Percentiles rank a stretch among this genome's conserved stretches.
Conservation (phyloP, 2,888 invertebrate genomes). For the Orchesellides sinensis region DNA sequence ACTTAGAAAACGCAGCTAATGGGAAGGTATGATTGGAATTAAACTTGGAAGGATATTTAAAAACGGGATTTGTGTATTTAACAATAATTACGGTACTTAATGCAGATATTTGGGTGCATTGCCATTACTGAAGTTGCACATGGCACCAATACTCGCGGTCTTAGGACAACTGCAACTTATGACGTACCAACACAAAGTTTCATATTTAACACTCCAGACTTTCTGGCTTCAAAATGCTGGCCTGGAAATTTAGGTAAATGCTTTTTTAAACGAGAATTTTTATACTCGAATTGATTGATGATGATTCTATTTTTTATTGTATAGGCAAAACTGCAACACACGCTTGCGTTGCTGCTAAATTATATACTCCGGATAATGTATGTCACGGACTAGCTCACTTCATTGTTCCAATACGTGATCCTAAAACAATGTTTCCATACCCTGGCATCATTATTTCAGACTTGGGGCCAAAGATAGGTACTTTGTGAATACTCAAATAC, state of each 20-base stretch:
- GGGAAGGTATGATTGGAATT: slow-evolving; percentile 67
- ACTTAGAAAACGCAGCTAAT: slow-evolving; percentile 76
- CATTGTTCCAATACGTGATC: slow-evolving; percentile 90
- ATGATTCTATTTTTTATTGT: background rate
- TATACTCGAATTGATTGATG: background rate
- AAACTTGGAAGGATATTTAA: slow-evolving; percentile 76
- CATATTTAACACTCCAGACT: slow-evolving; percentile 85
- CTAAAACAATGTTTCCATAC: slow-evolving; percentile 83
- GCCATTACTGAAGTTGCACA: slow-evolving; percentile 90
- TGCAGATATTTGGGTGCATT: slow-evolving; percentile 71
- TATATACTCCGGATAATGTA: slow-evolving; percentile 86
- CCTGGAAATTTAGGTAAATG: slow-evolving; percentile 88
- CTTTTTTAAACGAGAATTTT: background rate
- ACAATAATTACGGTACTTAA: background rate
- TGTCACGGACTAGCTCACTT: slow-evolving; percentile 93
- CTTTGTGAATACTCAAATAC: no score
- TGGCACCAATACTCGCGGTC: slow-evolving; percentile 90
- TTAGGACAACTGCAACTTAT: slow-evolving; percentile 91
- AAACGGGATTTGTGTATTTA: background rate
- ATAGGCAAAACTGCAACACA: slow-evolving; percentile 89
- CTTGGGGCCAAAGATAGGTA: slow-evolving; percentile 93
- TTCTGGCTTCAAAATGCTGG: slow-evolving; percentile 91
- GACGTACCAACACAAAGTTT: slow-evolving; percentile 84
- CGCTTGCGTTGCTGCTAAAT: slow-evolving; percentile 91
- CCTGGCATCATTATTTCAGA: slow-evolving; percentile 93